phyloP scores from a whole-genome alignment of 2,113 vertebrate species.

The Gallinago undulata region DNA sequence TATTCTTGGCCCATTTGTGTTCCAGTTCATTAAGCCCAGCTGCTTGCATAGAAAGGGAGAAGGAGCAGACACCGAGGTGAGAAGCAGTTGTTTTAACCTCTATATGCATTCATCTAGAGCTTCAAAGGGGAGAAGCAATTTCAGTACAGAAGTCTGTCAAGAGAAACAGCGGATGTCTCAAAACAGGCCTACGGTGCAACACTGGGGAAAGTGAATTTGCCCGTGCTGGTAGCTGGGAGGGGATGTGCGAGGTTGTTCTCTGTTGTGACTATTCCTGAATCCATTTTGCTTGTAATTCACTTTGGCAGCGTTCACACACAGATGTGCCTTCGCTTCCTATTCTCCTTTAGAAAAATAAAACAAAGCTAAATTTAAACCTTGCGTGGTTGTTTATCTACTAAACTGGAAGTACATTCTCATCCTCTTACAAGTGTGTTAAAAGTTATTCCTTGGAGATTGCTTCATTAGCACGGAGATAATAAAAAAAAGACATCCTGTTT shows the following conservation, averaged over 20 bases:
- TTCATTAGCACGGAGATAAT: background rate
- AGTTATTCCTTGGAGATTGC: background rate
- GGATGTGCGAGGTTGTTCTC: background rate
- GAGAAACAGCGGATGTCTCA: background rate
- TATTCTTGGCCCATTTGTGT: background rate
- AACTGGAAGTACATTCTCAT: background rate
- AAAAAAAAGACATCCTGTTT: background rate
- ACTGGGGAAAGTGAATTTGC: background rate
- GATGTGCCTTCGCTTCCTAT: background rate
- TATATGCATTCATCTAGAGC: accelerated
- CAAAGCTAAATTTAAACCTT: conserved; percentile 4
- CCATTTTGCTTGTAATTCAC: background rate
- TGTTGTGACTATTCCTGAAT: background rate
- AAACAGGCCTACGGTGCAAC: background rate
- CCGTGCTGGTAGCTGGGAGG: background rate
- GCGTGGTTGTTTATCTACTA: background rate
- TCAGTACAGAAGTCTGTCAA: background rate
- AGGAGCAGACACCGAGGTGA: background rate
- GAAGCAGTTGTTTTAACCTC: background rate
- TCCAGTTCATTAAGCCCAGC: background rate
- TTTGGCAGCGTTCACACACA: background rate
- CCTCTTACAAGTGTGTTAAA: background rate
- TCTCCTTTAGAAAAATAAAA: conserved; percentile 26
- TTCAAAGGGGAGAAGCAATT: background rate
- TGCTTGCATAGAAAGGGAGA: background rate